A percentile compares a stretch with the other conserved stretches of the same genome.
Conservation (phyloP, 2,888 invertebrate species). For the Drosophila planitibia region DNA sequence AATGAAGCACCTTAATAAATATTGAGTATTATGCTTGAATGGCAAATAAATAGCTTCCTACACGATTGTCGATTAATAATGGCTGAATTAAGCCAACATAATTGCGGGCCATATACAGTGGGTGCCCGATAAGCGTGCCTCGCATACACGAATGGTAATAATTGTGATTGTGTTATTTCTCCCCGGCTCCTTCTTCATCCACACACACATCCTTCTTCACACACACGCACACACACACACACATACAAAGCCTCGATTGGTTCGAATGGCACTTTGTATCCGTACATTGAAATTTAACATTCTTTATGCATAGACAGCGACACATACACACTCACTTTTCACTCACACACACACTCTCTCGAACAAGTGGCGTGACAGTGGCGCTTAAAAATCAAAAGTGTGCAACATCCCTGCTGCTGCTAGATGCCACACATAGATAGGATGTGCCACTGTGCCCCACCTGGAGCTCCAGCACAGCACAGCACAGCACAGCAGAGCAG, state of each 20-base stretch:
- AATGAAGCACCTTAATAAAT: conserved; percentile 33
- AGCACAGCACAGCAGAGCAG: not conserved
- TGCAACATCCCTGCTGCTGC: conserved; percentile 54
- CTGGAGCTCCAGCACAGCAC: not conserved
- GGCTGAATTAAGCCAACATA: conserved; percentile 57
- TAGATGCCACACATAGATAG: conserved; percentile 44
- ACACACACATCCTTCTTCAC: not conserved
- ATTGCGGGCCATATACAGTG: conserved; percentile 35
- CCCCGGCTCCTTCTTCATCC: not conserved
- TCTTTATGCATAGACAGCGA: conserved; percentile 29
- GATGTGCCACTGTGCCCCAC: conserved; percentile 20
- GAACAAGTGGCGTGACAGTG: conserved; percentile 35
- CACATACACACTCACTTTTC: not conserved
- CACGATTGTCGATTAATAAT: conserved; percentile 58
- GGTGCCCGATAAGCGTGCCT: conserved; percentile 46
- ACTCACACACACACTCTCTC: not conserved
- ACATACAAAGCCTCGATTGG: conserved; percentile 36
- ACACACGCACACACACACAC: not conserved
- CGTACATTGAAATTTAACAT: conserved; percentile 39
- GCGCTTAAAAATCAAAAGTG: conserved; percentile 59
- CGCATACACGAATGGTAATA: conserved; percentile 45
- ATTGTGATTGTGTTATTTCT: conserved; percentile 39
- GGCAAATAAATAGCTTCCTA: conserved; percentile 40
- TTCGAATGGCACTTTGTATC: conserved; percentile 32
- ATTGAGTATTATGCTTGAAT: conserved; percentile 35